Base-by-base conservation (phyloP, 2,888 invertebrate genomes). In the Branchellion lobata region DNA sequence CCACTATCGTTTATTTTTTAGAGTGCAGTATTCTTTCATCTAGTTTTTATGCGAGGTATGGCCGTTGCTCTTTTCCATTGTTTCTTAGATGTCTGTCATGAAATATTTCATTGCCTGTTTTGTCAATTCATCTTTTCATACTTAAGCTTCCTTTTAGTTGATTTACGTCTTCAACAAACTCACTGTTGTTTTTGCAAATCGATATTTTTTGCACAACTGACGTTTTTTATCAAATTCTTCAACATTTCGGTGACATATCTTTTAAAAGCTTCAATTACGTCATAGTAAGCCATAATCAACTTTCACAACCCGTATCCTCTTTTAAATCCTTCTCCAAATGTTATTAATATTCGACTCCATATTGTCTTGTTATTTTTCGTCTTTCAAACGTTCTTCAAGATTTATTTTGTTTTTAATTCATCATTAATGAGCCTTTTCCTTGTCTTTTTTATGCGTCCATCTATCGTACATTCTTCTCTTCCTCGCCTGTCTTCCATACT, bases 321-420 rank as follows among this genome's bases (percentile, higher is more conserved):
- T 57, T 57, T 24, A 18, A 24, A 57, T 18, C 21, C 24, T 24
- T 57, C n/a, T n/a, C n/a, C 21, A 8, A 24, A 57, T 5, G 61
- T 57, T 57, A 57, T 57, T 24, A 24, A 24, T 57, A 57, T 57
- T 57, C 61, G 61, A 57, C 61, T 57, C 61, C 61, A 57, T 57
- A 57, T 57, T 57, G 61, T 18, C 61, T 57, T 14, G 61, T 3
- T 24, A 14, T 18, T 57, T 57, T 57, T 57, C 5, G 21, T 57
- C n/a, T 57, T 24, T 57, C n/a, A 24, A 57, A 57, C 61, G 24
- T n/a, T n/a, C 40, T n/a, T 57, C 24, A 57, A 24, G 8, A 18
- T n/a, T 24, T 18, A 57, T 18, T 5, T 24, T 24, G 24, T 57
- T 57, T 57, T 57, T 24, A 18, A 57, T 14, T n/a, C 21, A 24